Conservation (phyloP, 1,140 invertebrate genomes). For the Drosophila sechellia region DNA sequence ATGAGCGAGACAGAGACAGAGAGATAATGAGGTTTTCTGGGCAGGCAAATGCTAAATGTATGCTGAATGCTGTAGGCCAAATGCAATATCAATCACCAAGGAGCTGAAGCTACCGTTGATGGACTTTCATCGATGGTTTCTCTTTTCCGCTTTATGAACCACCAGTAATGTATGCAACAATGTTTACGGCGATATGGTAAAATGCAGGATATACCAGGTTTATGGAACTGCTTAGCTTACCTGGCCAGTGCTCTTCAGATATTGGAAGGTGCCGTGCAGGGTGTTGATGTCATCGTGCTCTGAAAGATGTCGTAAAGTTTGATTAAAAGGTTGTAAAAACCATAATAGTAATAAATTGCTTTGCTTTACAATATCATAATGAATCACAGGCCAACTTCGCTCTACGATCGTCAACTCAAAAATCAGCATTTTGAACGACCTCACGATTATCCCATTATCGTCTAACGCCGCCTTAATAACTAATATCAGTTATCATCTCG, state of each 20-base stretch:
- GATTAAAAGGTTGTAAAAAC: neutral
- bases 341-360: too few species aligned
- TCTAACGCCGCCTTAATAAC: slow-evolving; percentile 5
- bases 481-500: slow-evolving; percentile 20
- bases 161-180: slow-evolving; percentile 67
- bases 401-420: too few species aligned
- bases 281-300: slow-evolving; percentile 80
- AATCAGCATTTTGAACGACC: neutral
- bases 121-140: slow-evolving; percentile 36
- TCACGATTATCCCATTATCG: slow-evolving; percentile 8
- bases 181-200: slow-evolving; percentile 56
- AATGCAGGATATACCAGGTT: slow-evolving; percentile 29
- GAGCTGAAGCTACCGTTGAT: slow-evolving; percentile 56
- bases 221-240: slow-evolving; percentile 58
- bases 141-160: slow-evolving; percentile 35
- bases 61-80: slow-evolving; percentile 14
- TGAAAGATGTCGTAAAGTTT: slow-evolving; percentile 40
- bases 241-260: slow-evolving; percentile 83
- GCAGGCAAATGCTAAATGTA: slow-evolving; percentile 35
- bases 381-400: too few species aligned
- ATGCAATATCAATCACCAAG: slow-evolving; percentile 78
- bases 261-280: slow-evolving; percentile 80
- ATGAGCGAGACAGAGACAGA: slow-evolving; percentile 16
- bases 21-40: slow-evolving; percentile 23
- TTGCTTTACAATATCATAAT: too few species aligned